phyloP scores from a whole-genome alignment of 2,797 vertebrate species.

The Gouania willdenowi region DNA sequence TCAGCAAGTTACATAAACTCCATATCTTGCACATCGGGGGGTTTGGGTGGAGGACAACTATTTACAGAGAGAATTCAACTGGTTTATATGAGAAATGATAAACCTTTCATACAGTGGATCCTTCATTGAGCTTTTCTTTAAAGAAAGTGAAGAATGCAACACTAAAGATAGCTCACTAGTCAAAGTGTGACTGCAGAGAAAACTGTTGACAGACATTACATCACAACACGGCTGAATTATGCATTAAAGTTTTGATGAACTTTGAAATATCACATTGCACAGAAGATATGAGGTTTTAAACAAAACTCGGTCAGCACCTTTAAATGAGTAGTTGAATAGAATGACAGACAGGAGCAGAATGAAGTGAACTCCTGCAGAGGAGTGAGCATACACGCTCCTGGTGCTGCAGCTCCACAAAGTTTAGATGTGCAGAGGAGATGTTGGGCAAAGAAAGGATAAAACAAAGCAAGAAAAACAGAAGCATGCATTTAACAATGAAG shows the following conservation, averaged over 20 bases:
- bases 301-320: slow-evolving; percentile 19
- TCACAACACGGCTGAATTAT: slow-evolving; percentile 7
- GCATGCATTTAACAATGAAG: slow-evolving; percentile 32
- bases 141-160: slow-evolving; percentile 14
- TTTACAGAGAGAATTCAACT: slow-evolving; percentile 34
- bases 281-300: slow-evolving; percentile 9
- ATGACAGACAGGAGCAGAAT: background rate
- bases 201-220: slow-evolving; percentile 27
- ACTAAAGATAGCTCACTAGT: too few species aligned
- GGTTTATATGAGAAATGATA: too few species aligned
- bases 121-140: too few species aligned
- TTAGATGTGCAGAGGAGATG: slow-evolving; percentile 22
- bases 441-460: slow-evolving; percentile 13
- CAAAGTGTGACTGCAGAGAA: slow-evolving; percentile 2
- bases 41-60: slow-evolving; percentile 17
- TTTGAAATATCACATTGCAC: slow-evolving; percentile 4
- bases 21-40: too few species aligned
- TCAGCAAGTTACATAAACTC: too few species aligned
- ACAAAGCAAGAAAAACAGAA: slow-evolving; percentile 19
- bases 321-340: background rate
- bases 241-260: slow-evolving; percentile 5
- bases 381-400: background rate
- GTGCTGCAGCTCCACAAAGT: background rate
- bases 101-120: too few species aligned
- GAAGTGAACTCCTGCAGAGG: slow-evolving; percentile 2